A percentile compares a stretch with the other conserved stretches of the same genome.
phyloP scores from a whole-genome alignment of 2,113 vertebrate genomes.

The Microcebus ravelobensis region DNA sequence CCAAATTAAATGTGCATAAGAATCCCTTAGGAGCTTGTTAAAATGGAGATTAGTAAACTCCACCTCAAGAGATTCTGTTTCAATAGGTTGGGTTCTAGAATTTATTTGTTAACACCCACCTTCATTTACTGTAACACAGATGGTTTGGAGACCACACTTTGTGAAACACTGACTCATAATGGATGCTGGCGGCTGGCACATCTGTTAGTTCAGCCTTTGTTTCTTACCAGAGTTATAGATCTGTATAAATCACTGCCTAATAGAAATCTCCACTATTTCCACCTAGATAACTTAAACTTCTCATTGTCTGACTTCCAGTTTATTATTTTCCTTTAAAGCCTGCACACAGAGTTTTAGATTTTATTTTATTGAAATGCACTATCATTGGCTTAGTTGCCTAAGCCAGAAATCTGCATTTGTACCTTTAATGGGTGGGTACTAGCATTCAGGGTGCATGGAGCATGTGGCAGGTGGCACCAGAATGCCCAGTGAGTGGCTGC shows the following conservation, averaged over 20 bases:
- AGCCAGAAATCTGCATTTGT: neutral
- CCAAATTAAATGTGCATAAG: neutral
- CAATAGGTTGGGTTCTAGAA: neutral
- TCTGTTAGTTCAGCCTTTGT: constrained; percentile 32
- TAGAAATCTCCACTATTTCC: neutral
- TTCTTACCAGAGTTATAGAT: constrained; percentile 1
- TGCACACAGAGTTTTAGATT: neutral
- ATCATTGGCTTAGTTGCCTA: neutral
- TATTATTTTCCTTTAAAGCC: neutral
- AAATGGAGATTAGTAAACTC: neutral
- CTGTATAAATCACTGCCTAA: neutral
- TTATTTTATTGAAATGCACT: neutral
- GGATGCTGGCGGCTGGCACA: neutral
- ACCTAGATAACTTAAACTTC: neutral
- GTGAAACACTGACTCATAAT: constrained; percentile 71
- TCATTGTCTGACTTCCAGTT: neutral
- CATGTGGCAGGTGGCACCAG: neutral
- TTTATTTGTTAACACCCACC: constrained; percentile 15
- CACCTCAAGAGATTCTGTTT: neutral
- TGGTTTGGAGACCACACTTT: constrained; percentile 52
- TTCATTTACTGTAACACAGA: constrained; percentile 65
- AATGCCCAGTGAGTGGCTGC: accelerated
- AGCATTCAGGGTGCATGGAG: neutral
- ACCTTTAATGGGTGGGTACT: neutral
- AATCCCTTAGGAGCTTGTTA: neutral